Conservation (phyloP, 2,797 vertebrate species). For the Chromis chromis region DNA sequence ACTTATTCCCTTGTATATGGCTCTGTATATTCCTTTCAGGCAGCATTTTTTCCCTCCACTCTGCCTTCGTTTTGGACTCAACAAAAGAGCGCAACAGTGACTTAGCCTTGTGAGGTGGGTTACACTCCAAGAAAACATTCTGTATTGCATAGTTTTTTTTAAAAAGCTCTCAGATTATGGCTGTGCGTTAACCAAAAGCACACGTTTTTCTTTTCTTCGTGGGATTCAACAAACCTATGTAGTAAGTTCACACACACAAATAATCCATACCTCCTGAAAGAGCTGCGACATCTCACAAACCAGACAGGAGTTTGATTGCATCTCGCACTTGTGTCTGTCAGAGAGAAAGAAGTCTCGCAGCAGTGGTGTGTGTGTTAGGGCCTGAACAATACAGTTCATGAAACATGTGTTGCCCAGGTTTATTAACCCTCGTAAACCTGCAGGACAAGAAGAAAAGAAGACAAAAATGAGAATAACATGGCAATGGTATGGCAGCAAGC, state of each 20-base stretch:
- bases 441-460: not conserved
- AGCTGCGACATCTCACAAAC: conserved; percentile 98
- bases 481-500: not conserved
- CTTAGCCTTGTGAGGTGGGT: conserved; percentile 59
- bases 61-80: conserved; percentile 40
- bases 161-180: not conserved
- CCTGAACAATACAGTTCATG: conserved; percentile 99
- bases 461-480: conserved; percentile 14
- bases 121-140: not conserved
- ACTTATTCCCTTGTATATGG: conserved; percentile 33
- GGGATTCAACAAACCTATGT: conserved; percentile 13
- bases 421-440: conserved; percentile 94
- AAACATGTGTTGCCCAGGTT: conserved; percentile 98
- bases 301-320: conserved; percentile 96
- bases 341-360: conserved; percentile 97
- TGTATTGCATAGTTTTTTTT: not conserved
- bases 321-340: conserved; percentile 95
- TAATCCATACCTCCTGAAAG: conserved; percentile 91
- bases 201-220: not conserved
- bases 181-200: conserved; percentile 19
- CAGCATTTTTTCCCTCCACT: conserved; percentile 41
- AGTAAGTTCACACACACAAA: conserved; percentile 3
- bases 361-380: conserved; percentile 96
- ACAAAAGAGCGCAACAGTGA: conserved; percentile 65
- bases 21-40: conserved; percentile 51